Conservation (phyloP, 2,797 vertebrate genomes). For the Pelochelys cantorii region DNA sequence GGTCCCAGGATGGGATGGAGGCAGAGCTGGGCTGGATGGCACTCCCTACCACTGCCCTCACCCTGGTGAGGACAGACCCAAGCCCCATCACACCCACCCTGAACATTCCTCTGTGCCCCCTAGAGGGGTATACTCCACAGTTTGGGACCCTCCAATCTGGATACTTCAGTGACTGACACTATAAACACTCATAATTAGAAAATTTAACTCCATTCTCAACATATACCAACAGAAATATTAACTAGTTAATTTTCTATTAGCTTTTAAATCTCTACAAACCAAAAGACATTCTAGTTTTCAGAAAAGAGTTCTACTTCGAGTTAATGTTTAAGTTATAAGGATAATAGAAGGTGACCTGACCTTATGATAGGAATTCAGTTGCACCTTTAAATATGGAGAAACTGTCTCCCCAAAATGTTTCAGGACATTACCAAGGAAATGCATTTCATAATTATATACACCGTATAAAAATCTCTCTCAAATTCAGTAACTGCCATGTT, state of each 20-base stretch:
- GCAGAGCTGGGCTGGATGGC: no score
- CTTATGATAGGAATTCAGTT: neutral
- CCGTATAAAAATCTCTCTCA: neutral
- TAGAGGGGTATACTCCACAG: no score
- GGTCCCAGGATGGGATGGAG: no score
- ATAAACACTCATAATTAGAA: neutral
- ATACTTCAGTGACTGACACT: neutral
- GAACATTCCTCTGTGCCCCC: no score
- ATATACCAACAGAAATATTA: neutral
- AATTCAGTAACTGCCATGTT: neutral
- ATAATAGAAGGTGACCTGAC: neutral
- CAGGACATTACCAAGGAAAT: neutral
- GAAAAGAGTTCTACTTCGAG: neutral
- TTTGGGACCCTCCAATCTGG: no score
- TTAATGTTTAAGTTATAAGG: neutral
- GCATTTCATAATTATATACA: neutral
- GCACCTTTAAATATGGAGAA: neutral
- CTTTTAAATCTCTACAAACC: neutral
- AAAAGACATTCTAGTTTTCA: neutral
- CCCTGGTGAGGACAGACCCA: no score
- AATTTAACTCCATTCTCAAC: neutral
- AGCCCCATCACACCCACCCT: no score
- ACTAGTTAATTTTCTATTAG: neutral
- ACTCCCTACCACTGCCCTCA: rapidly evolving
- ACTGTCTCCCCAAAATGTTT: neutral